phyloP scores from a whole-genome alignment of 2,797 vertebrate genomes.

The Bradypodion ventrale region DNA sequence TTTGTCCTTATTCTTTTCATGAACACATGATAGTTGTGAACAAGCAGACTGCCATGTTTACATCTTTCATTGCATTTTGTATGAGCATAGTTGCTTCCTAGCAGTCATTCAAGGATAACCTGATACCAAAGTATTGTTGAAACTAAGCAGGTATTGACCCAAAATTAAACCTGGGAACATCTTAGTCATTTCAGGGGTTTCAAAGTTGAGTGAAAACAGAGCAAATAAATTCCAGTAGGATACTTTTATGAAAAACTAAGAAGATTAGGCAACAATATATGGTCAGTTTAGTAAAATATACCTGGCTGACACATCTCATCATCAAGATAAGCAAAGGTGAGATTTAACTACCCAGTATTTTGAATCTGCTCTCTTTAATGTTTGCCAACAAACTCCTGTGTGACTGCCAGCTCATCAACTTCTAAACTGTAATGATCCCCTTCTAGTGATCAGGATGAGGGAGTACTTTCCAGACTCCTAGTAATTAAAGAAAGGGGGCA shows the following conservation, averaged over 20 bases:
- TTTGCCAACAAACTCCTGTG: conserved; percentile 40
- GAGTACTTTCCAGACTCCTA: conserved; percentile 38
- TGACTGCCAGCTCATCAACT: conserved; percentile 10
- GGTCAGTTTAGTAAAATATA: conserved; percentile 48
- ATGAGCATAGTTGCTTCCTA: background rate
- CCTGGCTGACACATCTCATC: conserved; percentile 26
- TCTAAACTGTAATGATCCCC: conserved; percentile 47
- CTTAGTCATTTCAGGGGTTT: background rate
- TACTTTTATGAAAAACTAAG: background rate
- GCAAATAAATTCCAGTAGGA: background rate
- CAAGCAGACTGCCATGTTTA: background rate
- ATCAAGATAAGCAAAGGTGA: conserved; percentile 39
- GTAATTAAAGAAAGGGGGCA: conserved; percentile 64
- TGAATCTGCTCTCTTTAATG: conserved; percentile 40
- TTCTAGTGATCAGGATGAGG: conserved; percentile 44
- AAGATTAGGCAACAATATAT: background rate
- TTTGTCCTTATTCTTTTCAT: background rate
- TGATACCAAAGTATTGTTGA: background rate
- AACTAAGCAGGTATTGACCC: background rate
- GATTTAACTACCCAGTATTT: conserved; percentile 31
- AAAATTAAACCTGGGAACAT: background rate
- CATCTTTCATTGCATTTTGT: conserved; percentile 20
- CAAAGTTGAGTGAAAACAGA: background rate
- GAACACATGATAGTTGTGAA: background rate
- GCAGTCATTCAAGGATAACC: conserved; percentile 34